Base-by-base conservation (phyloP, 2,797 vertebrate genomes). In the Myotis findleyi region DNA sequence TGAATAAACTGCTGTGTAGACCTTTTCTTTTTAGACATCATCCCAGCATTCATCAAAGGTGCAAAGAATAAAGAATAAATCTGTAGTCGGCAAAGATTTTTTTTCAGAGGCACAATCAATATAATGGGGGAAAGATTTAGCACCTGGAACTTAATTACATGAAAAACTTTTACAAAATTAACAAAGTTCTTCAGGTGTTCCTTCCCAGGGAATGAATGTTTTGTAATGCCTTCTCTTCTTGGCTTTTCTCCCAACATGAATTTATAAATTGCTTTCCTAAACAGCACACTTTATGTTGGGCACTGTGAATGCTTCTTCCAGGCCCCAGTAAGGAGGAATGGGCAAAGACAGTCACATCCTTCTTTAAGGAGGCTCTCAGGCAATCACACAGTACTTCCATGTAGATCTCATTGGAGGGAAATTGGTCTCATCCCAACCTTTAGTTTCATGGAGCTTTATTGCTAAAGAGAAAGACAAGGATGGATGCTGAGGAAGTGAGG, bases 161-260 rank as follows among this genome's bases (percentile, higher is more conserved):
- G 69, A 73, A 92, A 81, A 77, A 12, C 16, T 82, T 95, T 75
- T 59, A 30, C 23, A 38, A 81, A 77, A 84, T 77, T 17, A 93
- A 77, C 1, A 10, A 79, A 76, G 18, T 30, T 59, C 68, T 81
- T 77, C 7, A 57, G 14, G 14, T 41, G 77, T 87, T 87, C 66
- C n/a, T 94, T 90, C 82, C 49, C 47, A 75, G 44, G 2, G 47
- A 55, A 79, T 47, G 18, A 57, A 17, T 71, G 4, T 69, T 81
- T 94, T 44, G n/a, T 49, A 87, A 64, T 0, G 3, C 87, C 30
- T 49, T 93, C 49, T 87, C 57, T 51, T 62, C 49, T 72, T 72
- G 36, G 2, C 27, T 81, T 95, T 80, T 44, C 23, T 82, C 51
- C 36, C 25, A 18, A 27, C 6, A 0, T 23, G 68, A 36, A 7